phyloP scores from a whole-genome alignment of 2,888 invertebrate genomes.

The Tetramorium bicarinatum region DNA sequence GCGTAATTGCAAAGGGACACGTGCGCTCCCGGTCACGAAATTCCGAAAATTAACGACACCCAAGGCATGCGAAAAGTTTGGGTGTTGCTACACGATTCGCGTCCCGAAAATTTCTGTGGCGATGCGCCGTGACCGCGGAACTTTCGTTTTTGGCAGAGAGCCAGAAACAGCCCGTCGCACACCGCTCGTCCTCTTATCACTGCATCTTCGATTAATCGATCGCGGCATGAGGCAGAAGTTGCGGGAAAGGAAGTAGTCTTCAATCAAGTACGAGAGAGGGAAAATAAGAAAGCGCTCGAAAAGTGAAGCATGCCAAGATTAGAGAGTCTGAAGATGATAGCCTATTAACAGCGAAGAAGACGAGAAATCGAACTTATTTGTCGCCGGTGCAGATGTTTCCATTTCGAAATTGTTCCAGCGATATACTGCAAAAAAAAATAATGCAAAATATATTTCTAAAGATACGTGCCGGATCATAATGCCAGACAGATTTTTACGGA shows the following conservation, averaged over 20 bases:
- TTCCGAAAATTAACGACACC: slow-evolving; percentile 49
- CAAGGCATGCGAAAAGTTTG: slow-evolving; percentile 55
- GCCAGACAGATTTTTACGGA: not conserved
- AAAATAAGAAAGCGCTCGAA: slow-evolving; percentile 71
- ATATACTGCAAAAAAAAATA: not conserved
- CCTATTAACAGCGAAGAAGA: slow-evolving; percentile 53
- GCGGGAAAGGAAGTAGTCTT: slow-evolving; percentile 36
- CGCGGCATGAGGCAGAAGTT: slow-evolving; percentile 22
- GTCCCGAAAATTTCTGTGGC: slow-evolving; percentile 33
- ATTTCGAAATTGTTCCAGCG: not conserved
- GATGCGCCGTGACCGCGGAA: slow-evolving; percentile 26
- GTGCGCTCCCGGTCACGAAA: slow-evolving; percentile 38
- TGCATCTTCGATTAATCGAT: slow-evolving; percentile 72
- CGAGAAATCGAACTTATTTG: slow-evolving; percentile 44
- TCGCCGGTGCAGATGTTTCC: not conserved
- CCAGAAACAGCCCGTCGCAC: slow-evolving; percentile 47
- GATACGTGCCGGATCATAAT: not conserved
- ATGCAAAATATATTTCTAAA: not conserved
- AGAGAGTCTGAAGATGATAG: slow-evolving; percentile 64
- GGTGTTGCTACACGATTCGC: slow-evolving; percentile 40
- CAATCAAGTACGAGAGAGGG: slow-evolving; percentile 50
- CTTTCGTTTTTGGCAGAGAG: slow-evolving; percentile 62
- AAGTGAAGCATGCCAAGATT: slow-evolving; percentile 62
- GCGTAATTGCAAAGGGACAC: slow-evolving; percentile 42
- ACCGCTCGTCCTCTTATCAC: slow-evolving; percentile 49